These are phyloP conservation scores for Pseudopodoces humilis DNA, from an alignment of 2,113 vertebrate genomes.

Conservation along the genomic window DNA sequence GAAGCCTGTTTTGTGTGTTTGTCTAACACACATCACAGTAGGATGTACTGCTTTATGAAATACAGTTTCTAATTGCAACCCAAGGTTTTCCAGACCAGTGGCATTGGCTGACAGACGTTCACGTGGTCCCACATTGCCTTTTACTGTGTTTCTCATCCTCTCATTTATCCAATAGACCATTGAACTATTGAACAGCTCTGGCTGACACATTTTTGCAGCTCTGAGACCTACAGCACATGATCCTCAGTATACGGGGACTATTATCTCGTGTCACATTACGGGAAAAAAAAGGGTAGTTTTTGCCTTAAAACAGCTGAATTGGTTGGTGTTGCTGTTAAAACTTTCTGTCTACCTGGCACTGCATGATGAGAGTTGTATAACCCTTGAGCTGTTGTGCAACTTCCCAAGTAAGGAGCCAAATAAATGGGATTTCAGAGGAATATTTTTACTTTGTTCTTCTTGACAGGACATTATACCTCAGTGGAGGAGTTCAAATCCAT, in stretches of 20 bases:
- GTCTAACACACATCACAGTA: not conserved
- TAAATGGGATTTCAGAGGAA: constrained; percentile 2
- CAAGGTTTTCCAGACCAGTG: not conserved
- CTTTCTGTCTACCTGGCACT: not conserved
- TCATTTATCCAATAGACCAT: not conserved
- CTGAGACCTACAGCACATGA: not conserved
- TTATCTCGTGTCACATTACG: not conserved
- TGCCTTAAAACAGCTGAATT: not conserved
- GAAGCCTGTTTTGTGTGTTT: not conserved
- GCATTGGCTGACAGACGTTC: not conserved
- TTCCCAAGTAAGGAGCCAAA: not conserved
- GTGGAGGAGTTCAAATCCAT: constrained; percentile 12
- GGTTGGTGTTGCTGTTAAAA: not conserved
- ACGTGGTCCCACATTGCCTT: constrained; percentile 6
- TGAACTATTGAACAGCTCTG: constrained; percentile 29
- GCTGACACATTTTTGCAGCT: constrained; percentile 39
- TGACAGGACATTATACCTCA: constrained; percentile 20
- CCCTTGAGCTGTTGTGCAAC: not conserved
- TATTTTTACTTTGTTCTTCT: constrained; percentile 11
- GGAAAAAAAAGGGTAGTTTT: not conserved
- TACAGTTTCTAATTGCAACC: not conserved
- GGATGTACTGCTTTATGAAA: not conserved
- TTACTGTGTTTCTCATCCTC: not conserved
- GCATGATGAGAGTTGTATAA: not conserved
- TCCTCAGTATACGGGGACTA: not conserved